Conservation (phyloP, 2,113 vertebrate genomes). For the Seriola dumerili region DNA sequence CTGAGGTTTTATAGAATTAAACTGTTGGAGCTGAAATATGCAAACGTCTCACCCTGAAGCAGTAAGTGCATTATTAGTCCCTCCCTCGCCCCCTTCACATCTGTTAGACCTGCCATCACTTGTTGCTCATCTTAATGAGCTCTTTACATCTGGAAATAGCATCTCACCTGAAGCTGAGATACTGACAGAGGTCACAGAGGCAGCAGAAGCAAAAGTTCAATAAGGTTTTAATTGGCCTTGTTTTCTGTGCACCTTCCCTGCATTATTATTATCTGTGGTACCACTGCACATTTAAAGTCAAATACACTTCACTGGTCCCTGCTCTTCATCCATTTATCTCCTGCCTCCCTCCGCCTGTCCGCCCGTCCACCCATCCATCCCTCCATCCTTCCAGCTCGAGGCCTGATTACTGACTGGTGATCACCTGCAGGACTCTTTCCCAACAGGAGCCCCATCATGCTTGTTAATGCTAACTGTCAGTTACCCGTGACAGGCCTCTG, state of each 20-base stretch:
- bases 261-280: no score
- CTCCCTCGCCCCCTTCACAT: not conserved
- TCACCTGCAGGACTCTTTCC: slow-evolving; percentile 28
- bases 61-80: not conserved
- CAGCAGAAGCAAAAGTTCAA: not conserved
- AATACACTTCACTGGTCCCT: not conserved
- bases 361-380: not conserved
- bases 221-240: not conserved
- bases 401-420: slow-evolving; percentile 25
- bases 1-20: not conserved
- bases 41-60: slow-evolving; percentile 9
- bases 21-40: not conserved
- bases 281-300: not conserved
- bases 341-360: not conserved
- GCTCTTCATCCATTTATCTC: not conserved
- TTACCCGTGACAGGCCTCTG: slow-evolving; percentile 18
- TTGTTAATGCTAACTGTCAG: slow-evolving; percentile 26
- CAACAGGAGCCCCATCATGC: slow-evolving; percentile 14
- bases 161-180: slow-evolving; percentile 16
- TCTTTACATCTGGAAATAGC: slow-evolving; percentile 36
- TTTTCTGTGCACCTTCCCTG: not conserved
- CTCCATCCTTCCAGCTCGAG: not conserved
- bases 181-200: slow-evolving; percentile 15
- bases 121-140: slow-evolving; percentile 20
- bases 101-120: slow-evolving; percentile 38